Evolutionary conservation across 2,113 vertebrate genomes (phyloP), one percentile per base, ranked within the genome.

Genomic region (Heloderma charlesbogerti): DNA sequence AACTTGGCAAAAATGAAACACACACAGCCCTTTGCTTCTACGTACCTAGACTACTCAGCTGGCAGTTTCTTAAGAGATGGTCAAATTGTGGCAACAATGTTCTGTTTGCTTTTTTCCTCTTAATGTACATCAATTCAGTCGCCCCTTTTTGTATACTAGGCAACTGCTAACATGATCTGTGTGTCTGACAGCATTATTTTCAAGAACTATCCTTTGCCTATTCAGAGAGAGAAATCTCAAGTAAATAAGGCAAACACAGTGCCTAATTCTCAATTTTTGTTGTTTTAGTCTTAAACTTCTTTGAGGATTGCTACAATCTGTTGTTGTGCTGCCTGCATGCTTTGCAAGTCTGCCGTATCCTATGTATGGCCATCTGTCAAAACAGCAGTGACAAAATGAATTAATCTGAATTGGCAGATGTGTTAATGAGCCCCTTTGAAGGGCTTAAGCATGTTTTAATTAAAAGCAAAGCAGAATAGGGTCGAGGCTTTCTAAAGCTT

Each of bases 351-450:
- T 95, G 94, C 88, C 15, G 0, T 93, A 93, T 95, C 96, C 90
- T 96, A 92, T 78, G 91, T 93, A 92, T 84, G 92, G 94, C 96
- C 94, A 92, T 96, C 95, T 97, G 95, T 97, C 96, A 96, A 96
- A 96, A 95, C 94, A 95, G 89, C 95, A 96, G 90, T 95, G 94
- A 97, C 94, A 96, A 92, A 95, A 95, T 91, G 94, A 95, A 95
- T 96, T 96, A 88, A 89, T 96, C 94, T 94, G 93, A 97, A 96
- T 95, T 97, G n/a, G 92, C 92, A 97, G 94, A 95, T 96, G 94
- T 96, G 95, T 96, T 97, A 92, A 96, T 96, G 95, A 97, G 94
- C 95, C 94, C 94, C 93, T 96, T 94, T 96, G 96, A 96, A 96
- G 92, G 92, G 91, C 92, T 96, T 97, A 95, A 92, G 90, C 92